Conservation (phyloP, 2,113 vertebrate species). For the Sitta europaea region DNA sequence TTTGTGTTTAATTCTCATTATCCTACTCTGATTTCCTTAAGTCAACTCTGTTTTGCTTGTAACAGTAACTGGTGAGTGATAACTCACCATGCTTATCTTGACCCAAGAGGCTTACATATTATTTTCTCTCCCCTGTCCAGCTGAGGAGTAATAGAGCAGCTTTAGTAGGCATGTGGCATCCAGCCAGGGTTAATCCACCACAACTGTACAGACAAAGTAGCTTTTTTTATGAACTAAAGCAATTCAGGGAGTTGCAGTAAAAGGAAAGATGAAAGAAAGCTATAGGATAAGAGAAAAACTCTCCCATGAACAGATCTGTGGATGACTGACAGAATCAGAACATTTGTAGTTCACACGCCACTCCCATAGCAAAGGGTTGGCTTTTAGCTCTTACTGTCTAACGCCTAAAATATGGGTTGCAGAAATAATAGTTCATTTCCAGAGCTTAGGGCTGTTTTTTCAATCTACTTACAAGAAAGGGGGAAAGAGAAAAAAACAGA, state of each 20-base stretch:
- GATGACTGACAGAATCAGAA: slow-evolving; percentile 10
- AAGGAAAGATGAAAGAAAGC: slow-evolving; percentile 15
- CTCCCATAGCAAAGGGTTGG: neutral
- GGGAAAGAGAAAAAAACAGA: neutral
- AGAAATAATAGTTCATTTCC: neutral
- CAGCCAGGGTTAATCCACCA: neutral
- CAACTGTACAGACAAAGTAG: neutral
- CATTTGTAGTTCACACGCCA: neutral
- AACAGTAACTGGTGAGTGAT: neutral
- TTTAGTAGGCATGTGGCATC: neutral
- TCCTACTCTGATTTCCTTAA: neutral
- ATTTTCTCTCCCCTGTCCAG: neutral
- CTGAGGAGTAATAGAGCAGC: neutral
- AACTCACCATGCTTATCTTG: neutral
- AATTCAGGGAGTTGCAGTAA: neutral
- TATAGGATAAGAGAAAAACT: neutral
- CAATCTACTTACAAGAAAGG: neutral
- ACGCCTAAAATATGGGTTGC: neutral
- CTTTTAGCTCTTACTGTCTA: neutral
- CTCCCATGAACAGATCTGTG: neutral
- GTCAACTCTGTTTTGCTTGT: fast-evolving
- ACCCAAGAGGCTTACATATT: neutral
- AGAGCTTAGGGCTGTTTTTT: neutral
- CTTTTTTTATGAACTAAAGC: neutral
- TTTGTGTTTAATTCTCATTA: neutral